Evolutionary conservation across 1,140 invertebrate species (phyloP).

Genomic region (Metopolophium dirhodum): DNA sequence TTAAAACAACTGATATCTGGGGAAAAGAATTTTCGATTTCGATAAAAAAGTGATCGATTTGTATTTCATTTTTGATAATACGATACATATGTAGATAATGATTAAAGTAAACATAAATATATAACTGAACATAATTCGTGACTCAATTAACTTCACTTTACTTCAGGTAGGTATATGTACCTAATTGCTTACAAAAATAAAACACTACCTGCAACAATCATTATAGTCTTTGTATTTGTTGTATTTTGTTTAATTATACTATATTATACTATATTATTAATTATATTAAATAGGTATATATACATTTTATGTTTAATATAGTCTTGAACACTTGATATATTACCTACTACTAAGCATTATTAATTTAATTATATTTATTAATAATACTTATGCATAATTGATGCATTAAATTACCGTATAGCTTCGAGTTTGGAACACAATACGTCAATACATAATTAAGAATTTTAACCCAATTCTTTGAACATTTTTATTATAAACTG

Average conservation of each 20-base stretch:
- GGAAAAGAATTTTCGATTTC: not conserved
- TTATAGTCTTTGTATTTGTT: not conserved
- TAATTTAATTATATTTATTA: not conserved
- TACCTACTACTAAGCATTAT: not conserved
- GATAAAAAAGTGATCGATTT: not conserved
- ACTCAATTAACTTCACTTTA: no score
- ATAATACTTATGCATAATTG: not conserved
- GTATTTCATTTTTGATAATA: not conserved
- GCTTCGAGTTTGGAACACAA: not conserved
- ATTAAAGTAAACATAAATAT: not conserved
- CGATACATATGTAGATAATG: not conserved
- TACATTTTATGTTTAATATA: not conserved
- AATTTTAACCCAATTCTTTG: not conserved
- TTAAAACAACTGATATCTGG: not conserved
- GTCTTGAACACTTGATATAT: not conserved
- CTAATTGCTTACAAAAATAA: not conserved
- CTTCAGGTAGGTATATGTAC: no score
- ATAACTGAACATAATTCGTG: not conserved
- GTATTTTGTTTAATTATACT: not conserved
- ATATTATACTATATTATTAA: not conserved
- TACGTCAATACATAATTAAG: not conserved
- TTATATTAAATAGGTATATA: not conserved
- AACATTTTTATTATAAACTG: not conserved
- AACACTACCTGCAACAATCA: not conserved
- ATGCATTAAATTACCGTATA: not conserved